Conservation (phyloP, 2,888 invertebrate species). For the Oligia strigilis region DNA sequence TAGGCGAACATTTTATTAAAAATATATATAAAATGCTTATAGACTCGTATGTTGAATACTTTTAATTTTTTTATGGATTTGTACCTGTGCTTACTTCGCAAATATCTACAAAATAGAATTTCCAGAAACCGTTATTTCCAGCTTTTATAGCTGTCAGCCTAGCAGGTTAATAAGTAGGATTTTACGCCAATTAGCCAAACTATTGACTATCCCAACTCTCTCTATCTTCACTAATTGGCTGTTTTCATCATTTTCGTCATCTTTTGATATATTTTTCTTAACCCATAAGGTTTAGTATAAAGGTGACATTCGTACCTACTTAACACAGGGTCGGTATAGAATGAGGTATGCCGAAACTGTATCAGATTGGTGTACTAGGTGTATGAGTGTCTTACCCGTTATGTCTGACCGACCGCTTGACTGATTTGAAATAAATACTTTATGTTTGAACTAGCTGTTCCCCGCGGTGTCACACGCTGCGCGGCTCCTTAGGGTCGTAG, state of each 20-base stretch:
- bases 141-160: background rate
- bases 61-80: slow-evolving; percentile 18
- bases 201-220: background rate
- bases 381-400: too few species aligned
- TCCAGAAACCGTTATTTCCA: background rate
- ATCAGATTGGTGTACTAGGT: background rate
- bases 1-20: slow-evolving; percentile 33
- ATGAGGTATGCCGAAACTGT: background rate
- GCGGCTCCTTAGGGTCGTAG: too few species aligned
- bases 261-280: background rate
- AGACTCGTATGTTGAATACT: slow-evolving; percentile 26
- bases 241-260: background rate
- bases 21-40: slow-evolving; percentile 54
- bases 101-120: slow-evolving; percentile 15
- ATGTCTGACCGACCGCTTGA: too few species aligned
- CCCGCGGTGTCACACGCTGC: too few species aligned
- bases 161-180: background rate
- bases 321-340: background rate
- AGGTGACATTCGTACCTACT: background rate
- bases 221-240: background rate
- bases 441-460: too few species aligned
- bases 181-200: background rate
- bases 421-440: too few species aligned
- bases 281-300: background rate
- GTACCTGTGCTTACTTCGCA: slow-evolving; percentile 13